phyloP scores from a whole-genome alignment of 2,797 vertebrate genomes.

The Gambusia yucatana region DNA sequence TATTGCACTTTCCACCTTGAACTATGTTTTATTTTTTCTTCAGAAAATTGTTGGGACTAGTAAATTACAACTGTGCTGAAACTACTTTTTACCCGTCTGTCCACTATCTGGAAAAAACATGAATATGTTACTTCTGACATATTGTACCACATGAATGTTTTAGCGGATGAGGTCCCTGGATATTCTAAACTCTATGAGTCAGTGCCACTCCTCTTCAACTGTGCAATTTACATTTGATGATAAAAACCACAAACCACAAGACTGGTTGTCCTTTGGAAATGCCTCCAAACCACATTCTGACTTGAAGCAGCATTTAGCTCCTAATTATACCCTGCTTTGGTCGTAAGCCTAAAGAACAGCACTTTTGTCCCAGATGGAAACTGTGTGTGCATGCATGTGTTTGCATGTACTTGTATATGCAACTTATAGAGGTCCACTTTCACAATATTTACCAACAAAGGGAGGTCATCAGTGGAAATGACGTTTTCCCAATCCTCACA shows the following conservation, averaged over 20 bases:
- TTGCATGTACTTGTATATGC: neutral
- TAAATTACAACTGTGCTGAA: constrained; percentile 77
- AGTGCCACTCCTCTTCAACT: constrained; percentile 83
- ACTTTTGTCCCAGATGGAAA: constrained; percentile 84
- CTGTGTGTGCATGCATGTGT: constrained; percentile 12
- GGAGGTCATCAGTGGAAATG: no score
- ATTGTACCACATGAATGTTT: constrained; percentile 79
- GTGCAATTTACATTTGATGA: constrained; percentile 88
- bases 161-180: constrained; percentile 81
- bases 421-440: no score
- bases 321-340: constrained; percentile 84
- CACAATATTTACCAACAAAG: no score
- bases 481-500: no score
- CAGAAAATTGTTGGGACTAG: constrained; percentile 64
- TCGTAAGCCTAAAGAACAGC: constrained; percentile 76
- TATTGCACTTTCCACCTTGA: constrained; percentile 63
- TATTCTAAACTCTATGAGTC: constrained; percentile 82
- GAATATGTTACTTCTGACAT: constrained; percentile 81
- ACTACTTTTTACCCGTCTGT: constrained; percentile 80
- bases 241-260: constrained; percentile 86
- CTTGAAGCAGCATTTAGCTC: constrained; percentile 85
- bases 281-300: constrained; percentile 82
- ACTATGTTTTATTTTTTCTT: constrained; percentile 51
- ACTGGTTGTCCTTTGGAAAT: constrained; percentile 85
- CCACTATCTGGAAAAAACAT: constrained; percentile 78